Conservation (phyloP, 1,140 invertebrate species). For the Marisa cornuarietis region DNA sequence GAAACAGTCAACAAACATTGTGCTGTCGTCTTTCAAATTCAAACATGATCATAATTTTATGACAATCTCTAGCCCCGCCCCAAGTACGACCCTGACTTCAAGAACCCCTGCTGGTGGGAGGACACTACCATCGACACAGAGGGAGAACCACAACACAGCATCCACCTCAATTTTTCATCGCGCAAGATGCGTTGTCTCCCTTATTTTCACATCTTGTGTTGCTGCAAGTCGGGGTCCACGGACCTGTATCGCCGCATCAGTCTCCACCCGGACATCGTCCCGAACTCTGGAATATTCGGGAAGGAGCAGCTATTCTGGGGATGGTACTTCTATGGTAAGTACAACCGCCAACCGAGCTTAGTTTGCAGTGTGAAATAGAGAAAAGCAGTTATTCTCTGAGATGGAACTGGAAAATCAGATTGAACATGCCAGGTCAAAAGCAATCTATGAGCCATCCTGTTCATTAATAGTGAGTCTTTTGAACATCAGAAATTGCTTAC, state of each 20-base stretch:
- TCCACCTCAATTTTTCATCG: too few relatives aligned
- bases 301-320: slow-evolving; percentile 57
- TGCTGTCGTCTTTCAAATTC: too few relatives aligned
- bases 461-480: background rate
- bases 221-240: slow-evolving; percentile 54
- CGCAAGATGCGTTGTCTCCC: slow-evolving; percentile 42
- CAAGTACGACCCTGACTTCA: slow-evolving; percentile 26
- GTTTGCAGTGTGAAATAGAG: background rate
- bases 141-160: background rate
- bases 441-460: background rate
- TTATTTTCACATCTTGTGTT: slow-evolving; percentile 53
- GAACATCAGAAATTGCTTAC: background rate
- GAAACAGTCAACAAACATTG: too few relatives aligned
- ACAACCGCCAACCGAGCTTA: background rate
- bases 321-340: slow-evolving; percentile 51
- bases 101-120: slow-evolving; percentile 56
- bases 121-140: background rate
- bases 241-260: slow-evolving; percentile 49
- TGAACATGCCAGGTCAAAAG: too few relatives aligned
- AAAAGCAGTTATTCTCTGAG: background rate
- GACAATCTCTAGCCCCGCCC: slow-evolving; percentile 13
- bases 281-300: slow-evolving; percentile 37
- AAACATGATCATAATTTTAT: too few relatives aligned
- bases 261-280: slow-evolving; percentile 44
- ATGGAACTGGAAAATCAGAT: too few relatives aligned